Conservation (phyloP, 2,113 vertebrate species). For the Notiomystis cincta region DNA sequence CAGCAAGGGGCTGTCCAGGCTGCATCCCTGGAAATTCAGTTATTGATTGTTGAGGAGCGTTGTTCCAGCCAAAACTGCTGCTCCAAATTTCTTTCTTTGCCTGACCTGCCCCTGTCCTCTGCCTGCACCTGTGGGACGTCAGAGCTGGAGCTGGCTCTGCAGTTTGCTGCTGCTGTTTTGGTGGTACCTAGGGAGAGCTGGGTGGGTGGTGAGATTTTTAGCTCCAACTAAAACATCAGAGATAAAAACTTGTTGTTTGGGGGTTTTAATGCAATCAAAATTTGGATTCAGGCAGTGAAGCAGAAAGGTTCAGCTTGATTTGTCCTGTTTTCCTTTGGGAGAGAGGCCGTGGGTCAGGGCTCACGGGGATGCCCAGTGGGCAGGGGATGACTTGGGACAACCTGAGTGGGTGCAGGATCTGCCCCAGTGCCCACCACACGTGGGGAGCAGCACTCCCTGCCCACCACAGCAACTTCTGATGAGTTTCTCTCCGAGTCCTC, state of each 20-base stretch:
- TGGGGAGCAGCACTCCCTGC: neutral
- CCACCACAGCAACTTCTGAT: constrained; percentile 64
- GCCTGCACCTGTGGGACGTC: accelerated
- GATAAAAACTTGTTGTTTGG: neutral
- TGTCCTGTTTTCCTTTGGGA: neutral
- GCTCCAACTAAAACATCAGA: neutral
- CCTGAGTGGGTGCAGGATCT: neutral
- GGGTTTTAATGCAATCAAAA: accelerated
- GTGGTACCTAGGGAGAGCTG: accelerated
- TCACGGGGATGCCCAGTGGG: accelerated
- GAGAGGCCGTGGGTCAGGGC: accelerated
- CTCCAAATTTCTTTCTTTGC: neutral
- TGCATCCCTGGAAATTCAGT: neutral
- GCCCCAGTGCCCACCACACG: accelerated
- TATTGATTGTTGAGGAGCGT: neutral
- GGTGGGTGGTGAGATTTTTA: neutral
- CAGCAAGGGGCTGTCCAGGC: neutral
- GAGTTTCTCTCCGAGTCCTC: constrained; percentile 78
- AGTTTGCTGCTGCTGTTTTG: neutral
- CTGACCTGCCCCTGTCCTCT: neutral
- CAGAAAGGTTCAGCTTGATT: accelerated
- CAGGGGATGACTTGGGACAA: accelerated
- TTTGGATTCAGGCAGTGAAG: neutral
- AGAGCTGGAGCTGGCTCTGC: neutral
- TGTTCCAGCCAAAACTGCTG: accelerated